These are phyloP conservation scores for Enhydra lutris DNA, from an alignment of 2,113 vertebrate species.

Conservation along the genomic window DNA sequence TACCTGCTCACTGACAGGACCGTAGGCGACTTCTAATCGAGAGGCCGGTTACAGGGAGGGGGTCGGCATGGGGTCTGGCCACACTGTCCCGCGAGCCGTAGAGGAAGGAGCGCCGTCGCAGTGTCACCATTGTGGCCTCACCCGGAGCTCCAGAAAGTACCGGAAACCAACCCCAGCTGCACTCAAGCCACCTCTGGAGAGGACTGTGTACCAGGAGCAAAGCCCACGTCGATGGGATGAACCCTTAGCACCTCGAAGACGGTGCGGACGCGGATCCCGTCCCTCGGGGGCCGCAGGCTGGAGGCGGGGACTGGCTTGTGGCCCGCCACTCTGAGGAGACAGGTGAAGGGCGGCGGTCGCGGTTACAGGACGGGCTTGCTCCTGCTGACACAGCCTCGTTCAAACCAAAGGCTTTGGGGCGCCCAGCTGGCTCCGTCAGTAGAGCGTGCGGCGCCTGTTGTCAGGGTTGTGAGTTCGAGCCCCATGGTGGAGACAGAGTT, in stretches of 20 bases:
- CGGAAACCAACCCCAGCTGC: neutral
- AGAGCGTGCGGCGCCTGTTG: fast-evolving
- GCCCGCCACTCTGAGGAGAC: neutral
- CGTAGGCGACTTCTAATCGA: neutral
- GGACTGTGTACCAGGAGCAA: neutral
- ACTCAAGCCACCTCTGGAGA: fast-evolving
- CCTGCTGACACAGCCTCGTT: fast-evolving
- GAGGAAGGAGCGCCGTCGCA: neutral
- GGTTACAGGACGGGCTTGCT: neutral
- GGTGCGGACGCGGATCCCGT: fast-evolving
- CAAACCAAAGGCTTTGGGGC: neutral
- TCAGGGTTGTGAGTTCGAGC: neutral
- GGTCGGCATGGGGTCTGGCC: neutral
- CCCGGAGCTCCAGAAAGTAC: neutral
- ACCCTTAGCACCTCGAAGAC: no score
- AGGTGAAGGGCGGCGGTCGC: fast-evolving
- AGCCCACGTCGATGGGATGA: fast-evolving
- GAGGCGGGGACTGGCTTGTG: fast-evolving
- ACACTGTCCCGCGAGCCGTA: fast-evolving
- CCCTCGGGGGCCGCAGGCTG: fast-evolving
- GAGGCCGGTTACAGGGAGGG: neutral
- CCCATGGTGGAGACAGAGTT: neutral
- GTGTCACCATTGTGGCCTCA: no score
- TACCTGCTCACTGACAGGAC: neutral
- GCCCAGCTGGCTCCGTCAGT: fast-evolving